Conservation (phyloP, 2,797 vertebrate species). For the Acridotheres tristis region DNA sequence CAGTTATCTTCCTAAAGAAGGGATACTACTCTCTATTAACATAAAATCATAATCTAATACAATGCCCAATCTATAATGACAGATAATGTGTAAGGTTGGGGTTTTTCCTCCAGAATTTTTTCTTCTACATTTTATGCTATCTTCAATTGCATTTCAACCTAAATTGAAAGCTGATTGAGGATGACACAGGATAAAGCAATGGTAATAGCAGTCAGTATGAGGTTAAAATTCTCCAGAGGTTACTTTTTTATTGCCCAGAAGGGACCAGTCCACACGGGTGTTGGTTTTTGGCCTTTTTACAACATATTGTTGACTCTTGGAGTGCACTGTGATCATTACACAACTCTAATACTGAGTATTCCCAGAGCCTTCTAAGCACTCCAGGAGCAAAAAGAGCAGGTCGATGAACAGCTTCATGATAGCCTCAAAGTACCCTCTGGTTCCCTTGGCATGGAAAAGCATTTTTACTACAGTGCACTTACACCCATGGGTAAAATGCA, state of each 20-base stretch:
- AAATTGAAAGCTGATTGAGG: background rate
- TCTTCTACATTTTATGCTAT: background rate
- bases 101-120: background rate
- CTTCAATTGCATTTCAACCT: background rate
- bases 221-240: background rate
- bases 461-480: background rate
- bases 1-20: background rate
- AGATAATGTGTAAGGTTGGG: background rate
- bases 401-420: background rate
- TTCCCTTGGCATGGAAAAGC: background rate
- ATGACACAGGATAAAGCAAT: background rate
- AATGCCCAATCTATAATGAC: background rate
- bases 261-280: background rate
- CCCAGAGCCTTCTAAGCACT: background rate
- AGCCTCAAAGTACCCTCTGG: background rate
- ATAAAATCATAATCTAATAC: background rate
- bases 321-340: background rate
- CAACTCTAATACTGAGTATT: background rate
- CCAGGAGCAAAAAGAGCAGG: background rate
- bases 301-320: background rate
- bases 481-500: background rate
- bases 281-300: background rate
- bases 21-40: background rate
- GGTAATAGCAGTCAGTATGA: background rate
- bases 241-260: background rate